Evolutionary conservation across 1,140 invertebrate species (phyloP), one percentile per base, ranked within the genome.

Genomic region (Apocrypta bakeri): DNA sequence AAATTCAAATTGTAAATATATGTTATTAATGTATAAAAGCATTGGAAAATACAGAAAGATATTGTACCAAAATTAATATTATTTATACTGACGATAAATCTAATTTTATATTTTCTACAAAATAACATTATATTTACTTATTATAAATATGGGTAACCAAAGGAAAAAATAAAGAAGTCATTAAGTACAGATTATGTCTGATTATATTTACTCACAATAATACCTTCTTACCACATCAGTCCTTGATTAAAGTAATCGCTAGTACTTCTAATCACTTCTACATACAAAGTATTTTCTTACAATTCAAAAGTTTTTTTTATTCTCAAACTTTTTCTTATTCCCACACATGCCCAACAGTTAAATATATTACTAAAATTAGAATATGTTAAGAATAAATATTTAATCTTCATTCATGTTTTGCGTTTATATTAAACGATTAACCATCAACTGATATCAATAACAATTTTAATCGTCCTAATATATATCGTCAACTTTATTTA

Each of bases 341-440:
- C 75, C 69, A 33, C 71, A 76, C 25, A 63, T 72, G 24, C 61
- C 68, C 77, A 85, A 83, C 84, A 85, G 40, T 83, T 80, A 79
- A 84, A 82, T 82, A 86, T 83, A 75, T 85, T 81, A 79, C 77
- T 86, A 84, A 87, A 87, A 84, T 71, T 81, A 85, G 83, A 82
- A 86, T 84, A 86, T 83, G 83, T 84, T 85, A 81, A 85, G 83
- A 89, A 89, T 89, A 90, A 88, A 89, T 90, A 88, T 87, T 88
- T 86, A 86, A 86, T 88, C 85, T 89, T 88, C 87, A 87, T 89
- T 88, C 84, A 85, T 79, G 86, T 87, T 87, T 85, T 79, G 79
- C 83, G 82, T 84, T 85, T 75, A 85, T 83, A 82, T 88, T 84
- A 86, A 84, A 86, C 72, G 82, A 85, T 86, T 82, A 88, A 89